Percentiles rank a stretch among this genome's conserved stretches.
Conservation (phyloP, 2,113 vertebrate genomes). For the Rhombomys opimus region DNA sequence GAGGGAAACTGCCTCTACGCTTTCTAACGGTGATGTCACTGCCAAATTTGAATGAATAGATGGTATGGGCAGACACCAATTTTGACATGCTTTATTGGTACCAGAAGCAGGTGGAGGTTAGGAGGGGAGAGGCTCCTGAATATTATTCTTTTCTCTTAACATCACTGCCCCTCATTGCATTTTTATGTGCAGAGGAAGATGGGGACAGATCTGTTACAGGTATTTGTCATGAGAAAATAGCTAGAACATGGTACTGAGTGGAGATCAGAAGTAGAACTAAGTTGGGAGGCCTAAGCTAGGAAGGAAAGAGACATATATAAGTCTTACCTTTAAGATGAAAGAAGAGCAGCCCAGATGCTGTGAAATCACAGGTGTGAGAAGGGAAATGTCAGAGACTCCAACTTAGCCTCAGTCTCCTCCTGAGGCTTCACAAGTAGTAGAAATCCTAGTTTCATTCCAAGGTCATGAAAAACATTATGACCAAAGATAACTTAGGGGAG, state of each 20-base stretch:
- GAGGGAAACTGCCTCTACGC: not conserved
- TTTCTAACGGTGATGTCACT: not conserved
- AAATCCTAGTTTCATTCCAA: not conserved
- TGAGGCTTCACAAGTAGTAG: not conserved
- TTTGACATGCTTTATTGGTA: not conserved
- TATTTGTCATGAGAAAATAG: not conserved
- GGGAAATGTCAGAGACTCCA: not conserved
- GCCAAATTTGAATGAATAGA: not conserved
- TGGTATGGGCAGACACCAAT: not conserved
- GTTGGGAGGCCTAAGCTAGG: not conserved
- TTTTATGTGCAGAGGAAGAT: not conserved
- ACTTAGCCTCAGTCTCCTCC: not conserved
- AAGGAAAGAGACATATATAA: not conserved
- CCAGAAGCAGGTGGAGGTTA: not conserved
- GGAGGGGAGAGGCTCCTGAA: rapidly evolving
- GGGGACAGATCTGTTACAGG: not conserved
- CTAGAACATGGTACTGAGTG: not conserved
- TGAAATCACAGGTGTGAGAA: not conserved
- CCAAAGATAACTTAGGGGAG: not conserved
- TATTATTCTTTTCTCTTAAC: not conserved
- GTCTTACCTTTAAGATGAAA: not conserved
- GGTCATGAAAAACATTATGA: not conserved
- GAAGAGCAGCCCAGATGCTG: not conserved
- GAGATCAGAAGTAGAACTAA: not conserved
- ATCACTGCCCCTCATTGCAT: not conserved